phyloP scores from a whole-genome alignment of 2,113 vertebrate genomes.

The Oreotrochilus melanogaster region DNA sequence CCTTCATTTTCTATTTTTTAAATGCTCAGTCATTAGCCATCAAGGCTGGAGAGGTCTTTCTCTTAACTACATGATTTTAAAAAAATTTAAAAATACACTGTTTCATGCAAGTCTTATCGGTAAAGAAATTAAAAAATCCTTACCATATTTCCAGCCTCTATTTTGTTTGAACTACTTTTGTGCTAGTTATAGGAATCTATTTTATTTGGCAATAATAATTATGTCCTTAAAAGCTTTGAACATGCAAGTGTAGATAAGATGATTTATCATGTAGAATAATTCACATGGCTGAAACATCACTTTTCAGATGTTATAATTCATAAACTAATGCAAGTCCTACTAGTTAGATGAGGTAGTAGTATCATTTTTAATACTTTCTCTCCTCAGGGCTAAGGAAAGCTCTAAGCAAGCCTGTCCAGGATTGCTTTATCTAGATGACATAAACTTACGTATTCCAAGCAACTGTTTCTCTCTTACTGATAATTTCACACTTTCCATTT shows the following conservation, averaged over 20 bases:
- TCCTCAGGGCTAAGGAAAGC: not conserved
- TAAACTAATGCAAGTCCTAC: not conserved
- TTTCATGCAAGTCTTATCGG: not conserved
- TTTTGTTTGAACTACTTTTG: not conserved
- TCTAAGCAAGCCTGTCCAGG: not conserved
- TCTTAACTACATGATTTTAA: not conserved
- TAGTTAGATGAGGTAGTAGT: not conserved
- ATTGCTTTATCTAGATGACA: not conserved
- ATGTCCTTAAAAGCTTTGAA: not conserved
- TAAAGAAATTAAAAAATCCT: not conserved
- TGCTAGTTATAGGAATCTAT: not conserved
- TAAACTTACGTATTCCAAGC: not conserved
- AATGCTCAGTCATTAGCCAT: not conserved
- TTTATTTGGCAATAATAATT: not conserved
- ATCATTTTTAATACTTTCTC: not conserved
- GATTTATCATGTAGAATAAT: not conserved
- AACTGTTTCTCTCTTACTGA: not conserved
- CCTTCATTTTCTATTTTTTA: not conserved
- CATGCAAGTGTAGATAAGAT: not conserved
- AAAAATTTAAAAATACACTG: not conserved
- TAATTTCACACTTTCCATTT: not conserved
- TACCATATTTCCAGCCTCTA: not conserved
- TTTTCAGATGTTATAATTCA: not conserved
- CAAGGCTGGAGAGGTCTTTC: not conserved
- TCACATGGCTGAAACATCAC: not conserved